phyloP scores from a whole-genome alignment of 2,888 invertebrate genomes.

The Dryobota labecula region DNA sequence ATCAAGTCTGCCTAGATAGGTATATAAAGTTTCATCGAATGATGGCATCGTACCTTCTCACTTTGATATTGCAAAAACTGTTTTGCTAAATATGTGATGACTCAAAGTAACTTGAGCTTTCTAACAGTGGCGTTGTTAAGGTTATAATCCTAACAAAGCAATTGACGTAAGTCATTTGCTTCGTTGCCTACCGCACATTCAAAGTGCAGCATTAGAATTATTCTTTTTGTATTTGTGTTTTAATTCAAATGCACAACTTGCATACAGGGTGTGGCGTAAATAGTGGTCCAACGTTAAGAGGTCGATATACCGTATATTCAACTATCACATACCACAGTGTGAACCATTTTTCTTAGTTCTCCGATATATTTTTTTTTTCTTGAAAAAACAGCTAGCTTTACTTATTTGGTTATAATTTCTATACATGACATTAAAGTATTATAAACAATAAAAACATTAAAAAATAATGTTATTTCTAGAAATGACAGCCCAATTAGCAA shows the following conservation, averaged over 20 bases:
- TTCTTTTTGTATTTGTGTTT: conserved; percentile 13
- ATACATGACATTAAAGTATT: too few species aligned
- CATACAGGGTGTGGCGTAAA: too few species aligned
- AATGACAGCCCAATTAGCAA: too few species aligned
- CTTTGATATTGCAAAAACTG: conserved; percentile 24
- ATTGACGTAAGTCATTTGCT: conserved; percentile 52
- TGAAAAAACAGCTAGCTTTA: too few species aligned
- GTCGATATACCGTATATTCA: too few species aligned
- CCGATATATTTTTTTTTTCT: too few species aligned
- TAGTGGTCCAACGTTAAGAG: too few species aligned
- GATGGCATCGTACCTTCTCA: conserved; percentile 1
- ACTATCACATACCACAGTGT: too few species aligned
- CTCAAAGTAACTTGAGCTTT: conserved; percentile 58
- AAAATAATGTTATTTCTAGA: too few species aligned
- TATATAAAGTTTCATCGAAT: conserved; percentile 5
- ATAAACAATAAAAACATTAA: too few species aligned
- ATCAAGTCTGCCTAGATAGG: background rate
- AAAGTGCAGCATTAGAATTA: conserved; percentile 34
- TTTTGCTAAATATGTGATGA: conserved; percentile 56
- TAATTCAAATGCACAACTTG: conserved; percentile 8
- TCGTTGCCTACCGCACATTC: conserved; percentile 24
- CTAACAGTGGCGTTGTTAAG: conserved; percentile 47
- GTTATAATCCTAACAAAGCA: conserved; percentile 57
- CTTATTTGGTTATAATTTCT: too few species aligned
- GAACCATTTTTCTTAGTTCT: too few species aligned